Evolutionary conservation across 2,113 vertebrate genomes (phyloP).

Genomic region (Perccottus glenii): DNA sequence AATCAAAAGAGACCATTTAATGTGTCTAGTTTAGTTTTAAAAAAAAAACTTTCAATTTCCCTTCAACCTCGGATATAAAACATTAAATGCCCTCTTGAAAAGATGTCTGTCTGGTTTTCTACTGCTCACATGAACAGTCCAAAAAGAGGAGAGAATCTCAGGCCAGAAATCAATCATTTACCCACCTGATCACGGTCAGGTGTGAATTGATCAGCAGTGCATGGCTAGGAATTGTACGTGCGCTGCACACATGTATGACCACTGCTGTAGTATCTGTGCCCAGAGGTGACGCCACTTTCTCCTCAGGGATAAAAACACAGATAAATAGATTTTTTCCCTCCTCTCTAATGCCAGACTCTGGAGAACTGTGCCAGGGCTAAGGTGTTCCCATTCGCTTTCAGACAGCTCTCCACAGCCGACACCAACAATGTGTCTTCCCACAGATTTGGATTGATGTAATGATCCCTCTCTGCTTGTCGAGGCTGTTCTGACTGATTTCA

Average conservation of each 20-base stretch:
- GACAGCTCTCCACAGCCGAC: conserved; percentile 37
- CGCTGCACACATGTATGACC: conserved; percentile 1
- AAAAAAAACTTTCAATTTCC: no score
- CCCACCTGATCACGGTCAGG: background rate
- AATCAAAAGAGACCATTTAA: no score
- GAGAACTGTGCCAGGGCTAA: conserved; percentile 4
- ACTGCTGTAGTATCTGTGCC: background rate
- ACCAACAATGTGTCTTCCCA: conserved; percentile 10
- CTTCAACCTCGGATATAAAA: no score
- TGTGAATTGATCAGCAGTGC: conserved; percentile 3
- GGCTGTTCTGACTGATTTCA: conserved; percentile 6
- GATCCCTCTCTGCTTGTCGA: conserved; percentile 7
- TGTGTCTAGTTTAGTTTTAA: no score
- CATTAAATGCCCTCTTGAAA: no score
- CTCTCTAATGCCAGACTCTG: conserved; percentile 1
- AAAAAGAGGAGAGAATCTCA: conserved; percentile 1
- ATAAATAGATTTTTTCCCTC: conserved; percentile 51
- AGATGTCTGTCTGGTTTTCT: no score
- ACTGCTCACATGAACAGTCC: background rate
- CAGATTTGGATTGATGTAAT: conserved; percentile 27
- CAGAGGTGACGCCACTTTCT: conserved; percentile 9
- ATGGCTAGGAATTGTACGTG: background rate
- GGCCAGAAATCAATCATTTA: conserved; percentile 11
- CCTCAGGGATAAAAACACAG: conserved; percentile 33
- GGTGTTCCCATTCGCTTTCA: conserved; percentile 28